Evolutionary conservation across 1,140 invertebrate species (phyloP).

Genomic region (Sminthurinus signatus): DNA sequence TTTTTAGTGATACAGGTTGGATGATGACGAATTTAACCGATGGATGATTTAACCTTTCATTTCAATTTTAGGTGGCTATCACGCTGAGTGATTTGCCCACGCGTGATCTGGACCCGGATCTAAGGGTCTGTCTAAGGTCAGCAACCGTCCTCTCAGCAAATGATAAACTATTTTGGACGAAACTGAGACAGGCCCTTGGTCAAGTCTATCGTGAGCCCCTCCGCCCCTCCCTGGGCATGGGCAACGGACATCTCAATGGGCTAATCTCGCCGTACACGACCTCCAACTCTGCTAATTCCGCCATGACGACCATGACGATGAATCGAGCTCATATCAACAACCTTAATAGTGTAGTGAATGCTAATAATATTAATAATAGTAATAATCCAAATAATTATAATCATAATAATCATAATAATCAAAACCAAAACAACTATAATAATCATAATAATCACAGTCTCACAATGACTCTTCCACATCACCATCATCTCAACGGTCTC

Average conservation of each 20-base stretch:
- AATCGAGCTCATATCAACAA: conserved; percentile 3
- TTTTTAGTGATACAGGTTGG: too few relatives aligned
- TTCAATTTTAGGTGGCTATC: too few relatives aligned
- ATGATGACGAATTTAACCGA: too few relatives aligned
- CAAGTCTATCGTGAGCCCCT: background rate
- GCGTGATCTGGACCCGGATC: conserved; percentile 79
- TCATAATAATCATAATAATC: too few relatives aligned
- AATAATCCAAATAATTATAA: too few relatives aligned
- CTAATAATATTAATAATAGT: conserved; percentile 17
- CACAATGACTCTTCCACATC: conserved; percentile 1
- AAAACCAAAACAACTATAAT: too few relatives aligned
- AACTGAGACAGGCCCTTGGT: conserved; percentile 73
- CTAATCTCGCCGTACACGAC: too few relatives aligned
- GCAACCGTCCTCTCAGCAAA: conserved; percentile 84
- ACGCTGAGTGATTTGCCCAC: conserved; percentile 75
- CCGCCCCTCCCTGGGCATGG: background rate
- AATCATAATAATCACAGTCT: too few relatives aligned
- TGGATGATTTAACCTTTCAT: too few relatives aligned
- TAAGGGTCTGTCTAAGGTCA: conserved; percentile 78
- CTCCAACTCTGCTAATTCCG: too few relatives aligned
- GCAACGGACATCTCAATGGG: conserved; percentile 5
- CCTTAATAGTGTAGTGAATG: background rate
- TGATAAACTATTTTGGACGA: conserved; percentile 90
- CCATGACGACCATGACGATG: too few relatives aligned
- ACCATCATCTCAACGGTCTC: background rate